phyloP scores from a whole-genome alignment of 1,140 invertebrate genomes.

The Anoplophora glabripennis region DNA sequence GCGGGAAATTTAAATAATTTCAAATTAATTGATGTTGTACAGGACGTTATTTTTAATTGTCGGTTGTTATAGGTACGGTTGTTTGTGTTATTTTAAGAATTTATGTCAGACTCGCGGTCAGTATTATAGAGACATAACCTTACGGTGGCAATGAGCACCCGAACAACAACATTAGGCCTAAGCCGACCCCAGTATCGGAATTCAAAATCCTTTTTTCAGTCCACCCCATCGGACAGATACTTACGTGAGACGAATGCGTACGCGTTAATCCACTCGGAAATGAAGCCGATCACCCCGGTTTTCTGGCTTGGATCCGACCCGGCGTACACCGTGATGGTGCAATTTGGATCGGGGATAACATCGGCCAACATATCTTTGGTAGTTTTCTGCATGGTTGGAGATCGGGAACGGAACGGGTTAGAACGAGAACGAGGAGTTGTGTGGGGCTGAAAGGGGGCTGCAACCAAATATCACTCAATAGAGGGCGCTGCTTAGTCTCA shows the following conservation, averaged over 20 bases:
- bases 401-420: conserved; percentile 24
- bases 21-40: too few species aligned
- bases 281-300: conserved; percentile 52
- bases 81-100: too few species aligned
- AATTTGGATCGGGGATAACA: conserved; percentile 36
- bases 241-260: conserved; percentile 52
- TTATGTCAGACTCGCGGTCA: too few species aligned
- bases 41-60: too few species aligned
- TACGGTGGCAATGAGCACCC: too few species aligned
- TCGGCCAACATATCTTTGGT: conserved; percentile 20
- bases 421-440: conserved; percentile 16
- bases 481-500: too few species aligned
- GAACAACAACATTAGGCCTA: too few species aligned
- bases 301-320: conserved; percentile 28
- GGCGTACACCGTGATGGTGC: conserved; percentile 38
- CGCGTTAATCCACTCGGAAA: conserved; percentile 57
- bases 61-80: too few species aligned
- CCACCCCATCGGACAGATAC: conserved; percentile 22
- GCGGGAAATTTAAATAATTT: too few species aligned
- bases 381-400: conserved; percentile 16
- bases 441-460: conserved; percentile 24
- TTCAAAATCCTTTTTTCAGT: too few species aligned
- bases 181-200: too few species aligned
- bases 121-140: too few species aligned
- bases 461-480: conserved; percentile 20